Evolutionary conservation across 2,888 invertebrate species (phyloP), one percentile per base, ranked within the genome.

Genomic region (Drosophila fungiperda): DNA sequence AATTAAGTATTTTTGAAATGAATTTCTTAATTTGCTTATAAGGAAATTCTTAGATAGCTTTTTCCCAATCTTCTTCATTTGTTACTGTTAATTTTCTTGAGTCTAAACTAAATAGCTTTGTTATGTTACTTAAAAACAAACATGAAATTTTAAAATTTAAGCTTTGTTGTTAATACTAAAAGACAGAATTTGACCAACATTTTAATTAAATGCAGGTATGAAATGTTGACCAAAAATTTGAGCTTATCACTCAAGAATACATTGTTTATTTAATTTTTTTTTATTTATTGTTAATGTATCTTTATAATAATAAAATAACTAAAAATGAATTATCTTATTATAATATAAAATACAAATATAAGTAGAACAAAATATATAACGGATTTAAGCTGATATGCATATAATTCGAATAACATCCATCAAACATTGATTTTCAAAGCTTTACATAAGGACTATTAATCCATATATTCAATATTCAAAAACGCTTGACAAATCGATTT

Each of bases 151-250:
- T 35, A 12, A 36, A 36, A 36, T 36, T 36, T 15, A 15, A 7
- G 54, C 20, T 32, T 63, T 9, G 1, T 1, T 17, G 42, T 57
- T 17, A 29, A 57, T 29, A 58, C 57, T 36, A 36, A 6, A 2
- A 42, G 36, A 42, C 17, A 17, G 0, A 63, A 52, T 57, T 1
- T 11, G 4, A 57, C 36, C 0, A 12, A 23, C 5, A 42, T 57
- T 35, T 68, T 42, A 6, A 23, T 63, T 50, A 50, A 63, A 40
- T 68, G 63, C n/a, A 35, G 57, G 12, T 12, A 32, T 15, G 42
- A 63, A 32, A 17, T 33, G 2, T 54, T 9, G 9, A 11, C 11
- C 2, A n/a, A 42, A 23, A 45, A 45, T 15, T 7, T 20, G 42
- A 45, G 23, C 23, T 3, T 20, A 7, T 15, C 3, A 12, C 38